Base-by-base conservation (phyloP, 2,113 vertebrate genomes). In the Stigmatopora argus region DNA sequence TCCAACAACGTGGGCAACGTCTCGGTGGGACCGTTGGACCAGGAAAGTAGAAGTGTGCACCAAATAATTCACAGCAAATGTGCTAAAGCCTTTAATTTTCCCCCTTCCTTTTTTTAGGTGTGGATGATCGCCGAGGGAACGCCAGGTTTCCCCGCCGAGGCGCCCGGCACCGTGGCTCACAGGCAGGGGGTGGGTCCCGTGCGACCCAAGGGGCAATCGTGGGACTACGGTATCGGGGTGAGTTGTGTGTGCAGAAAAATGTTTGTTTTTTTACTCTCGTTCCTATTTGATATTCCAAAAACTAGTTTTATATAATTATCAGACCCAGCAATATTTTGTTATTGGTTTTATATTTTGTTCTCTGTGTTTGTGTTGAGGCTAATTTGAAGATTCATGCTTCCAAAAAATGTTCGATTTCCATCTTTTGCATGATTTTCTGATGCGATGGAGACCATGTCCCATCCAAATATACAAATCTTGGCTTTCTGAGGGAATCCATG, bases 201-300 rank as follows among this genome's bases (percentile, higher is more conserved):
- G 84, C 91, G 94, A n/a, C 94, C 95, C 0, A 94, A 91, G 63
- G 97, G 97, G 44, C 90, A 90, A 70, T 88, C 90, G 0, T 99
- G 96, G 97, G 96, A 99, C 84, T 98, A 94, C 0, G 97, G 96
- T 0, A 93, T 99, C 6, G 97, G 97, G 88, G 97, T 98, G 75
- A 93, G 96, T 80, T 31, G 26, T 31, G n/a, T 23, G 15, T 31
- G 13, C 0, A 19, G 19, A 21, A 10, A 21, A 14, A 5, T 17
- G 15, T 46, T 46, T 1, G 8, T 18, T 1, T 17, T 53, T 17
- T 5, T 7, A 17, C 51, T 7, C 1, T 52, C n/a, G 14, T n/a
- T n/a, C n/a, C n/a, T 38, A 7, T 38, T 41, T 41, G 38, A 10
- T 10, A 41, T 10, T 41, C 38, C 9, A 41, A 41, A 41, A 41